phyloP scores from a whole-genome alignment of 2,888 invertebrate species.

The Coremacera marginata region DNA sequence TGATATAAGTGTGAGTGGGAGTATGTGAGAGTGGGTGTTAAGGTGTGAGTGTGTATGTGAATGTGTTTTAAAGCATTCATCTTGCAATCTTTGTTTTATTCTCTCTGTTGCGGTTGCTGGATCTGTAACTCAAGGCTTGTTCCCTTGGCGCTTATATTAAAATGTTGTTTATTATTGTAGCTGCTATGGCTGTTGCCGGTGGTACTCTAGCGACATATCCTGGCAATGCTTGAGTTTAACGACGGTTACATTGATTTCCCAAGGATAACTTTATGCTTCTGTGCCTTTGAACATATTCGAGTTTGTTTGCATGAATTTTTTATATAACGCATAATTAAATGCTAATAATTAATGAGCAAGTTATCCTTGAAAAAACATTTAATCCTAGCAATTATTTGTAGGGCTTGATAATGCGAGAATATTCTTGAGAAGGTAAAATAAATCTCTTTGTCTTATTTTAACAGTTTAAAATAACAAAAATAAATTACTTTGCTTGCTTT shows the following conservation, averaged over 20 bases:
- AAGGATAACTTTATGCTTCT: too few relatives aligned
- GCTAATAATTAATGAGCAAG: not conserved
- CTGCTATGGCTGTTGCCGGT: constrained; percentile 5
- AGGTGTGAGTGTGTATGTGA: not conserved
- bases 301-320: not conserved
- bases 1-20: not conserved
- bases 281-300: not conserved
- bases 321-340: not conserved
- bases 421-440: too few relatives aligned
- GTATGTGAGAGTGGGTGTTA: not conserved
- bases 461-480: too few relatives aligned
- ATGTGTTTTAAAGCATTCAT: not conserved
- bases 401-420: too few relatives aligned
- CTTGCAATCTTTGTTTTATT: not conserved
- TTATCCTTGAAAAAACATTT: too few relatives aligned
- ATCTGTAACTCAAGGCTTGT: not conserved
- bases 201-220: not conserved
- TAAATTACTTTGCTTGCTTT: too few relatives aligned
- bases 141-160: constrained; percentile 14
- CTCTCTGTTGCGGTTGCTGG: not conserved
- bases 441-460: too few relatives aligned
- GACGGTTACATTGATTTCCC: not conserved
- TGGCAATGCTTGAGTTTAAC: not conserved
- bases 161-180: constrained; percentile 24
- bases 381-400: too few relatives aligned